Evolutionary conservation across 2,797 vertebrate species (phyloP).

Genomic region (Sebastes nivosus): DNA sequence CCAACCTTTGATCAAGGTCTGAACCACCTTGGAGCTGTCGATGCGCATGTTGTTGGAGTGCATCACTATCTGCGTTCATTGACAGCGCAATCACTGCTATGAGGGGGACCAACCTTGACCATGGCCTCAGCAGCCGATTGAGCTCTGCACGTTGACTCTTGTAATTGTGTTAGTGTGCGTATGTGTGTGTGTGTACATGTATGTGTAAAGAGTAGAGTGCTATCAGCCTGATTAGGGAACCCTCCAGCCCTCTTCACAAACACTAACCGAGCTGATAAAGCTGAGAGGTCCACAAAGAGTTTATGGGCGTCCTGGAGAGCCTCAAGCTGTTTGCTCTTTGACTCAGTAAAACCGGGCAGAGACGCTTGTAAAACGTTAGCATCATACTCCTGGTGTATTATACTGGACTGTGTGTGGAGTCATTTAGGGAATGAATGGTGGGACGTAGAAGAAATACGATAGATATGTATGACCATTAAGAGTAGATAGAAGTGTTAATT

Average conservation of each 20-base stretch:
- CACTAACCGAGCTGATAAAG: conserved; percentile 72
- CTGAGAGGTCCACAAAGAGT: conserved; percentile 58
- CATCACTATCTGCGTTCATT: neutral
- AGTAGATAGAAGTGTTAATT: neutral
- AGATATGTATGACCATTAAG: neutral
- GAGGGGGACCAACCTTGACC: conserved; percentile 33
- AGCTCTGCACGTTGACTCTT: conserved; percentile 24
- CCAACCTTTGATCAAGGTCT: neutral
- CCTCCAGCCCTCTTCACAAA: conserved; percentile 82
- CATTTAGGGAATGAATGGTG: neutral
- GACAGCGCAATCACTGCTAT: neutral
- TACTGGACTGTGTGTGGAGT: neutral
- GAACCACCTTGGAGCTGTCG: neutral
- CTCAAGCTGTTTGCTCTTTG: conserved; percentile 66
- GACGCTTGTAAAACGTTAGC: conserved; percentile 22
- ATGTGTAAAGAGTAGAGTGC: conserved; percentile 36
- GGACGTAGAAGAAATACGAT: neutral
- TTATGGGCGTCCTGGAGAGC: conserved; percentile 68
- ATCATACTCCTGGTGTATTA: neutral
- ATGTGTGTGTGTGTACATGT: neutral
- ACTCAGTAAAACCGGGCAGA: conserved; percentile 36
- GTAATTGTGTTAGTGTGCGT: conserved; percentile 1
- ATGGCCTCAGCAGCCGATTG: conserved; percentile 22
- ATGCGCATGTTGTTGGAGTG: neutral
- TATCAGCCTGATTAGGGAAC: conserved; percentile 67